Conservation (phyloP, 1,140 invertebrate genomes). For the Manduca sexta region DNA sequence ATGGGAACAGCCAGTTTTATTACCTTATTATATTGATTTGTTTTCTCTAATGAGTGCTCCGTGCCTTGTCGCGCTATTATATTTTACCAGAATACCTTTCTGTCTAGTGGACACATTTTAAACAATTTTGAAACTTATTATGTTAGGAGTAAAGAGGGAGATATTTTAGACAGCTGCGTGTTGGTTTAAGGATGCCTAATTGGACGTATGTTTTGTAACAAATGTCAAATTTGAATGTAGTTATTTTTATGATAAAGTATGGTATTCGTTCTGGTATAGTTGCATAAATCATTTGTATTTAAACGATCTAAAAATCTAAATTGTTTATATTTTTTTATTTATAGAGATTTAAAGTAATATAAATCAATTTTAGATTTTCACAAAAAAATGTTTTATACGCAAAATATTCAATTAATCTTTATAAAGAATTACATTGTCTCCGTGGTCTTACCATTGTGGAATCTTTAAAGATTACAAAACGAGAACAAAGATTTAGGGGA, state of each 20-base stretch:
- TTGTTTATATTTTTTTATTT: neutral
- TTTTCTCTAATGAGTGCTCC: constrained; percentile 58
- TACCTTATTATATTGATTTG: constrained; percentile 66
- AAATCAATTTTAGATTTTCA: no score
- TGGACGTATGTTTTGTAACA: constrained; percentile 25
- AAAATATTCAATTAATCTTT: no score
- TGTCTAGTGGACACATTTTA: neutral
- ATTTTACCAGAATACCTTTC: constrained; percentile 8
- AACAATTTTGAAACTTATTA: constrained; percentile 15
- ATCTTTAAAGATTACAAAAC: no score
- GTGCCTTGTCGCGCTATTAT: constrained; percentile 37
- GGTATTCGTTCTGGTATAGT: neutral
- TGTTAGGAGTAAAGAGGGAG: constrained; percentile 4
- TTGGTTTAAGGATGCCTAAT: constrained; percentile 42
- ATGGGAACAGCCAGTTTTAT: constrained; percentile 54
- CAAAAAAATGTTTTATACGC: no score
- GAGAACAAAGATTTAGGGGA: no score
- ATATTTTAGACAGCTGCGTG: constrained; percentile 16
- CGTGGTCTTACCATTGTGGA: no score
- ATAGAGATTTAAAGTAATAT: no score
- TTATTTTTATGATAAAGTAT: constrained; percentile 1
- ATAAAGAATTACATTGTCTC: no score
- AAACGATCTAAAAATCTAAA: no score
- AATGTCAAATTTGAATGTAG: constrained; percentile 17
- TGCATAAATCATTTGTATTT: no score